Evolutionary conservation across 2,113 vertebrate genomes (phyloP).

Genomic region (Dendrocopos noguchii): DNA sequence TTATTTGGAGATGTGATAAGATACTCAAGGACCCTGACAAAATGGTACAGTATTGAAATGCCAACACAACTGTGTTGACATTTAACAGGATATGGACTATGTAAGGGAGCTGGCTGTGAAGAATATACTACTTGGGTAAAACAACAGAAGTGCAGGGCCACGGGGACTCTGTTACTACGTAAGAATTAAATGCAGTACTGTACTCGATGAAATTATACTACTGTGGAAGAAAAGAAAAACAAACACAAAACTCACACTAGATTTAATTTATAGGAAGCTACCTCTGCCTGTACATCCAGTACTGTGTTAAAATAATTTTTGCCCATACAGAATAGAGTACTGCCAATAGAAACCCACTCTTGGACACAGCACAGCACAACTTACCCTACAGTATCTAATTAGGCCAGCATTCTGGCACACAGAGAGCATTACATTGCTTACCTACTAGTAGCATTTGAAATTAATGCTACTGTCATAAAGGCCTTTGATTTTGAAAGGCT

Average conservation of each 20-base stretch:
- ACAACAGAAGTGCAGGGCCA: background rate
- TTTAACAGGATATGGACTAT: background rate
- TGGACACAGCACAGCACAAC: background rate
- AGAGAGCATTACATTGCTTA: background rate
- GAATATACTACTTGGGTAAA: background rate
- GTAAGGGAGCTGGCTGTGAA: background rate
- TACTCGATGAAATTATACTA: background rate
- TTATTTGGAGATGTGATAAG: background rate
- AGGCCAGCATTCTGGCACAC: background rate
- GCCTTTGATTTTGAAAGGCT: background rate
- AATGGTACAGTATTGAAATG: background rate
- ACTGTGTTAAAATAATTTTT: background rate
- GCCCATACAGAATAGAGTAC: background rate
- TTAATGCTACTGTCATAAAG: background rate
- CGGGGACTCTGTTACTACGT: background rate
- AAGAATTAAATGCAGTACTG: background rate
- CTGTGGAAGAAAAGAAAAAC: background rate
- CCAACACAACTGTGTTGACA: background rate
- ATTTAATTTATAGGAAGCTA: background rate
- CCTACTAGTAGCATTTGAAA: background rate
- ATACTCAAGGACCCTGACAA: background rate
- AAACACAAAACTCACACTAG: rapidly evolving
- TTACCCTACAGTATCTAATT: background rate
- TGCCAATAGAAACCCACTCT: background rate
- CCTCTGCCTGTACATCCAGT: background rate